Percentiles rank a stretch among this genome's conserved stretches.
Conservation (phyloP, 1,140 invertebrate species). For the Brachionus rubens region DNA sequence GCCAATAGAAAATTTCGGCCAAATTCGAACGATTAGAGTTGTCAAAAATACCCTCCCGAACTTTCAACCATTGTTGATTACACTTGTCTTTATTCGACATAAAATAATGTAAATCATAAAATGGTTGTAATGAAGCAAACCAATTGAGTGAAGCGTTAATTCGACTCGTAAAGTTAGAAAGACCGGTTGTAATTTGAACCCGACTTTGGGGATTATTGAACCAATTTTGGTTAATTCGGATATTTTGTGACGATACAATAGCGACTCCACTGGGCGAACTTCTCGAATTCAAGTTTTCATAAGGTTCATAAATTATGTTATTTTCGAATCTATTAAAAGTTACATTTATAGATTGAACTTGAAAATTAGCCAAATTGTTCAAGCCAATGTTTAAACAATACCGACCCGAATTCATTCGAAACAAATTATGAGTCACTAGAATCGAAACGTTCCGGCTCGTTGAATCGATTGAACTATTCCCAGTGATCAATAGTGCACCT, state of each 20-base stretch:
- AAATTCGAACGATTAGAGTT: constrained; percentile 44
- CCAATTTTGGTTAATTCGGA: constrained; percentile 83
- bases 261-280: constrained; percentile 81
- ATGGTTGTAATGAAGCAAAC: not conserved
- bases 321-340: constrained; percentile 80
- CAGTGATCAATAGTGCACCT: constrained; percentile 82
- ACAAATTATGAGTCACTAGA: constrained; percentile 80
- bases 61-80: not conserved
- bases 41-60: constrained; percentile 26
- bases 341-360: constrained; percentile 75
- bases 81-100: constrained; percentile 44
- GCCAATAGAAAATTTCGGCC: constrained; percentile 36
- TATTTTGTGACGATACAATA: constrained; percentile 78
- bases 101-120: constrained; percentile 29
- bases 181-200: not conserved
- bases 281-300: constrained; percentile 67
- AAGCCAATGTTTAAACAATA: constrained; percentile 82
- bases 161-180: not conserved
- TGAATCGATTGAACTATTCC: constrained; percentile 60
- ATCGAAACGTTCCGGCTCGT: constrained; percentile 61
- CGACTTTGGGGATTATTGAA: constrained; percentile 73
- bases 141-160: constrained; percentile 37
- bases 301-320: constrained; percentile 83
- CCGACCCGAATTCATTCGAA: constrained; percentile 76
- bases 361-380: constrained; percentile 71